Evolutionary conservation across 2,113 vertebrate species (phyloP).

Genomic region (Oncorhynchus gorbuscha): DNA sequence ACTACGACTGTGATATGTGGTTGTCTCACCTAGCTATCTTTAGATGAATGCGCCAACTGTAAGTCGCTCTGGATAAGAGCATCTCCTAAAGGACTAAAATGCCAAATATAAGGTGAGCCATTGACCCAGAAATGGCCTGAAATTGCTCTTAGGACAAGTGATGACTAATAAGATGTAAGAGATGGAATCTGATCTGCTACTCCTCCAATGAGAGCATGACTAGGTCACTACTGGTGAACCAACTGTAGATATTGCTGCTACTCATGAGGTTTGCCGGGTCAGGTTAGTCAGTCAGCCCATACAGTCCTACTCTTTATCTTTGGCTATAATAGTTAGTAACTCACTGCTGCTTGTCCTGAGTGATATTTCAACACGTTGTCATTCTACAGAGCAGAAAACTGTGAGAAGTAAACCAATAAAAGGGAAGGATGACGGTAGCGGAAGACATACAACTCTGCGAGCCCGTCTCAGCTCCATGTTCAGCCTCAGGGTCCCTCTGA

Average conservation of each 20-base stretch:
- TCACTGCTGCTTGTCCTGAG: not conserved
- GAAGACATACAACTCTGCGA: not conserved
- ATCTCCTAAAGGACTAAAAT: too few relatives aligned
- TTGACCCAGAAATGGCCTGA: too few relatives aligned
- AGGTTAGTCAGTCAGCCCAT: not conserved
- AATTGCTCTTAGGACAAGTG: not conserved
- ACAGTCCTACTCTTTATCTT: not conserved
- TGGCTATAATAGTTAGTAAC: not conserved
- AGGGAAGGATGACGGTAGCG: not conserved
- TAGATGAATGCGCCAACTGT: too few relatives aligned
- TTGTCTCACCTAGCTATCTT: too few relatives aligned
- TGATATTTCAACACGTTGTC: not conserved
- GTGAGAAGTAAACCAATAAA: not conserved
- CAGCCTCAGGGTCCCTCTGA: not conserved
- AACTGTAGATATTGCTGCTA: not conserved
- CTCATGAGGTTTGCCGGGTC: not conserved
- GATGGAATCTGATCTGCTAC: not conserved
- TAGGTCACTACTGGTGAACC: not conserved
- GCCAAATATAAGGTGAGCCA: too few relatives aligned
- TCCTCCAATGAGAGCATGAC: not conserved
- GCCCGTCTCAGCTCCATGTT: not conserved
- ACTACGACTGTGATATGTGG: too few relatives aligned
- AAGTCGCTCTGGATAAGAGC: too few relatives aligned
- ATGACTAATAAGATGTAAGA: not conserved
- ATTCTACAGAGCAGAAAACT: not conserved